A percentile compares a stretch with the other conserved stretches of the same genome.
Evolutionary conservation across 2,888 invertebrate genomes (phyloP).

Genomic region (Kryphioiulus occultus): DNA sequence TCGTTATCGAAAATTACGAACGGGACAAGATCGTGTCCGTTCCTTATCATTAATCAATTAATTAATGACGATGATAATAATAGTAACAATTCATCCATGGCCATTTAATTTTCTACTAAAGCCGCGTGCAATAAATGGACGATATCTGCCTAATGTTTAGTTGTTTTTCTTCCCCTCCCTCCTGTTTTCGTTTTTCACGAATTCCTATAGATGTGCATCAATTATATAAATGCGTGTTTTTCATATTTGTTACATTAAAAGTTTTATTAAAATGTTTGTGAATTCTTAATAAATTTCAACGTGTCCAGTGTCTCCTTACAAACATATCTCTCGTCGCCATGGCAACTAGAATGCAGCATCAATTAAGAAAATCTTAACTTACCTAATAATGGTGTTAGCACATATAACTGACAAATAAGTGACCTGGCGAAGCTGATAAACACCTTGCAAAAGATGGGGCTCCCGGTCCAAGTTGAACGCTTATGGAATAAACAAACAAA

Average conservation of each 20-base stretch:
- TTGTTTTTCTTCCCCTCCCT: slow-evolving; percentile 4
- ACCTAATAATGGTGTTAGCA: neutral
- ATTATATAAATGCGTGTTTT: slow-evolving; percentile 49
- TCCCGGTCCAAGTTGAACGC: too few species aligned
- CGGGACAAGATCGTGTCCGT: neutral
- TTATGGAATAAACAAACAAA: too few species aligned
- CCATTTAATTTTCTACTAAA: slow-evolving; percentile 44
- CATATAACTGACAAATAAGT: neutral
- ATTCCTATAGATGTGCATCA: slow-evolving; percentile 45
- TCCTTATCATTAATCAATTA: neutral
- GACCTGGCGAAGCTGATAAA: too few species aligned
- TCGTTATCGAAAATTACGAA: neutral
- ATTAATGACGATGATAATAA: slow-evolving; percentile 13
- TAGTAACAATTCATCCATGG: neutral
- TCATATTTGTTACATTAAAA: slow-evolving; percentile 50
- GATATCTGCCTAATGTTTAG: slow-evolving; percentile 42
- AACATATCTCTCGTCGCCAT: neutral
- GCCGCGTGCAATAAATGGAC: slow-evolving; percentile 48
- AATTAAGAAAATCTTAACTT: neutral
- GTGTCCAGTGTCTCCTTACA: neutral
- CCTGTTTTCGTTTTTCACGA: neutral
- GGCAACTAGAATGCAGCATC: neutral
- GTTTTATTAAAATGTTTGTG: slow-evolving; percentile 52
- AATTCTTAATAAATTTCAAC: slow-evolving; percentile 39
- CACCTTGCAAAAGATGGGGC: too few species aligned